phyloP scores from a whole-genome alignment of 1,140 invertebrate genomes.

The Drosophila murphyi region DNA sequence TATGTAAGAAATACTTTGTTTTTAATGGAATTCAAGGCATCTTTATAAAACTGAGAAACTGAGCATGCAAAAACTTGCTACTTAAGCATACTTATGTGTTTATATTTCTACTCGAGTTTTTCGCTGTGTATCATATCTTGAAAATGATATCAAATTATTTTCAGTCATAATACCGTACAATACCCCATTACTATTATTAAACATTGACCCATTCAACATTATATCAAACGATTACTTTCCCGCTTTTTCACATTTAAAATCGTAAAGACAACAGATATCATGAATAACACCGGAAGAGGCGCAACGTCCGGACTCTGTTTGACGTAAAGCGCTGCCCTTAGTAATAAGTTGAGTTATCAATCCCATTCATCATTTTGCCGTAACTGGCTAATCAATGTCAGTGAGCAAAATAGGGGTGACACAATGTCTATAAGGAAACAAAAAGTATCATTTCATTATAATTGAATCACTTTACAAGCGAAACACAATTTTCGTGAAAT shows the following conservation, averaged over 20 bases:
- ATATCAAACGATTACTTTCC: constrained; percentile 1
- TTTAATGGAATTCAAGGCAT: no score
- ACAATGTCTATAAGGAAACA: constrained; percentile 75
- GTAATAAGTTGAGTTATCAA: constrained; percentile 31
- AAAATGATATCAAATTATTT: background rate
- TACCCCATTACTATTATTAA: constrained; percentile 26
- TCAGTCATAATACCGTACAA: background rate
- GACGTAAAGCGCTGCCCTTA: constrained; percentile 39
- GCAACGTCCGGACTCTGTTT: constrained; percentile 24
- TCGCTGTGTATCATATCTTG: background rate
- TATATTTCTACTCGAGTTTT: background rate
- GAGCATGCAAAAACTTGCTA: no score
- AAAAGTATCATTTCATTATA: constrained; percentile 63
- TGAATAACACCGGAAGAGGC: constrained; percentile 35
- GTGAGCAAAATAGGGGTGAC: constrained; percentile 50
- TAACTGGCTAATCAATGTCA: constrained; percentile 36
- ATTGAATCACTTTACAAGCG: constrained; percentile 62
- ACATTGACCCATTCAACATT: constrained; percentile 27
- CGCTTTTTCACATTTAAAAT: background rate
- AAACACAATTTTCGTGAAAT: constrained; percentile 52
- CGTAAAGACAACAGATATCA: background rate
- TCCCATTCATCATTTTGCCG: constrained; percentile 47
- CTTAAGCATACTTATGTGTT: no score
- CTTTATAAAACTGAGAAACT: no score
- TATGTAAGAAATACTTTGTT: no score